These are phyloP conservation scores for Vimba vimba DNA, from an alignment of 2,113 vertebrate genomes.

Conservation along the genomic window DNA sequence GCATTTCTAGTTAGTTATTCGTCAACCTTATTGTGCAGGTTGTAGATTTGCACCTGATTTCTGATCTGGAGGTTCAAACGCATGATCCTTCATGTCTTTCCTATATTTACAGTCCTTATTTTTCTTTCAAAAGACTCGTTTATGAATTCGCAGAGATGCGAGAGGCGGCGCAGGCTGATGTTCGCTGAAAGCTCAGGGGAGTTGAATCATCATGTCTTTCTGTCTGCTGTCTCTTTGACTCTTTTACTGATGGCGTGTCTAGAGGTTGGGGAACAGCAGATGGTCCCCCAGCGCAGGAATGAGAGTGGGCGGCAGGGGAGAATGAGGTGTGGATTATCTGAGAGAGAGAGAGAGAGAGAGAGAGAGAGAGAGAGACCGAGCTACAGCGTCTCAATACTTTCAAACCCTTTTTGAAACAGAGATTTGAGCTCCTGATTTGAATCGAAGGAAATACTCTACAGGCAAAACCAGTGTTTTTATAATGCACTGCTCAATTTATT, in stretches of 20 bases:
- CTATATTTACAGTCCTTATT: not conserved
- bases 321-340: slow-evolving; percentile 40
- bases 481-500: too few relatives aligned
- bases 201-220: slow-evolving; percentile 27
- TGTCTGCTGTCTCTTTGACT: slow-evolving; percentile 19
- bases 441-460: not conserved
- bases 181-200: slow-evolving; percentile 2
- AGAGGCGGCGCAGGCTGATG: not conserved
- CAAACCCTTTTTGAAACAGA: not conserved
- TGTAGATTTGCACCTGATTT: not conserved
- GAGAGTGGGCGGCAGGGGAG: slow-evolving; percentile 26
- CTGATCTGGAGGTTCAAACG: not conserved
- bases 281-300: slow-evolving; percentile 27
- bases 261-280: slow-evolving; percentile 36
- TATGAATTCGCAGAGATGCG: not conserved
- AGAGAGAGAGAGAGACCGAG: not conserved
- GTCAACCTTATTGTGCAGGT: not conserved
- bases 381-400: not conserved
- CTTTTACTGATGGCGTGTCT: slow-evolving; percentile 9
- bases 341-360: slow-evolving; percentile 13
- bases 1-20: not conserved
- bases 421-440: not conserved
- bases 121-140: slow-evolving; percentile 11
- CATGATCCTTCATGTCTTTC: slow-evolving; percentile 2
- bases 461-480: too few relatives aligned